Evolutionary conservation across 2,113 vertebrate genomes (phyloP).

Genomic region (Ginglymostoma cirratum): DNA sequence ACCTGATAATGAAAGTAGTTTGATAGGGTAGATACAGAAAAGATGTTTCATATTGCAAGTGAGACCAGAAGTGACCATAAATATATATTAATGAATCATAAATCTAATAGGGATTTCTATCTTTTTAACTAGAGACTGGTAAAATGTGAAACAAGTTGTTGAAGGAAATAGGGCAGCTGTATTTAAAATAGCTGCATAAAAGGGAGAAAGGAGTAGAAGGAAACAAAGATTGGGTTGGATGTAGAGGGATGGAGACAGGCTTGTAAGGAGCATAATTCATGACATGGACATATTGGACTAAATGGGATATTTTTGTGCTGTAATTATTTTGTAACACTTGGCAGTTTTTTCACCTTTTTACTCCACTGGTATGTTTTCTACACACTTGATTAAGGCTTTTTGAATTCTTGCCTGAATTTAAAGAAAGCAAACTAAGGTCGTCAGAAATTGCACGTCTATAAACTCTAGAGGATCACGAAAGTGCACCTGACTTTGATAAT

Average conservation of each 20-base stretch:
- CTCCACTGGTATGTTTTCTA: background rate
- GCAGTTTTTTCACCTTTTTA: background rate
- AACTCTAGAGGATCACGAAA: background rate
- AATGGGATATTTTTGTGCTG: background rate
- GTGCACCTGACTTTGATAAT: background rate
- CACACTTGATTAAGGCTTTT: background rate
- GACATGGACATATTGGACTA: background rate
- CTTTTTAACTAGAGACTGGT: background rate
- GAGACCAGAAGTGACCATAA: background rate
- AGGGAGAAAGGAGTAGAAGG: background rate
- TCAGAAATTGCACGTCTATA: background rate
- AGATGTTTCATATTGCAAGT: background rate
- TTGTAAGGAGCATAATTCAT: background rate
- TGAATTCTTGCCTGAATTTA: background rate
- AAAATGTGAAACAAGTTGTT: background rate
- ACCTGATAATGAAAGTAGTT: background rate
- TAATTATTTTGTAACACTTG: background rate
- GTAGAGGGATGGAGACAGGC: background rate
- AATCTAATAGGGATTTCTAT: background rate
- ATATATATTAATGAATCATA: background rate
- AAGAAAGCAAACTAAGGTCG: background rate
- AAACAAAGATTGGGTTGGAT: background rate
- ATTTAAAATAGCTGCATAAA: background rate
- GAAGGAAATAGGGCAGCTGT: background rate
- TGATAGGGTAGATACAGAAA: background rate